Evolutionary conservation across 1,140 invertebrate genomes (phyloP), one percentile per base, ranked within the genome.

Genomic region (Calephelis nemesis): DNA sequence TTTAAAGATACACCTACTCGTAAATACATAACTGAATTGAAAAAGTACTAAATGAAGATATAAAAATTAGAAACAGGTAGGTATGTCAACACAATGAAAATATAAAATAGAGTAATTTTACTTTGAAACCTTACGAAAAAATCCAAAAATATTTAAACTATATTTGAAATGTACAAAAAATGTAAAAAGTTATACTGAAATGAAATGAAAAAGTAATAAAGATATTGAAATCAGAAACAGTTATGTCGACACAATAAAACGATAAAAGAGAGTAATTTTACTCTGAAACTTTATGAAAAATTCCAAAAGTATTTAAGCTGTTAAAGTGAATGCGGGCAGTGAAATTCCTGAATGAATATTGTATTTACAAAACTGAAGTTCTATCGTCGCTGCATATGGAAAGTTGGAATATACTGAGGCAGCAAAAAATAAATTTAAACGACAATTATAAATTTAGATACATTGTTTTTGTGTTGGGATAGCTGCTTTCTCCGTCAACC

Each of bases 331-430:
- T 45, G 40, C 65, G 50, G 13, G 8, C 65, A 58, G 50, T 15
- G 50, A 19, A 66, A 66, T 58, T 58, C 40, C 52, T 45, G 49
- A 45, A 66, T 13, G 64, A 65, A 65, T 65, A 66, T 66, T 54
- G 50, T 45, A 66, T 66, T 66, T 54, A 48, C 42, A 15, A 48
- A 48, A 30, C 7, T 47, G 47, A 63, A 63, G 13, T 63, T 48
- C 11, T 12, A 58, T 58, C 54, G 11, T 58, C 19, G 30, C 30
- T 58, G 19, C 30, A 58, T 39, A 58, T 58, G 15, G 8, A 13
- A 39, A 30, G 19, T 39, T 58, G 5, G 19, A 9, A 45, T 45
- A 45, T 45, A 7, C 8, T 45, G 42, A 7, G 42, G 7, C 6
- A 45, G 42, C 5, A 45, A 45, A 42, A 42, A 45, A 45, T 45